Conservation (phyloP, 2,113 vertebrate genomes). For the Pipra filicauda region DNA sequence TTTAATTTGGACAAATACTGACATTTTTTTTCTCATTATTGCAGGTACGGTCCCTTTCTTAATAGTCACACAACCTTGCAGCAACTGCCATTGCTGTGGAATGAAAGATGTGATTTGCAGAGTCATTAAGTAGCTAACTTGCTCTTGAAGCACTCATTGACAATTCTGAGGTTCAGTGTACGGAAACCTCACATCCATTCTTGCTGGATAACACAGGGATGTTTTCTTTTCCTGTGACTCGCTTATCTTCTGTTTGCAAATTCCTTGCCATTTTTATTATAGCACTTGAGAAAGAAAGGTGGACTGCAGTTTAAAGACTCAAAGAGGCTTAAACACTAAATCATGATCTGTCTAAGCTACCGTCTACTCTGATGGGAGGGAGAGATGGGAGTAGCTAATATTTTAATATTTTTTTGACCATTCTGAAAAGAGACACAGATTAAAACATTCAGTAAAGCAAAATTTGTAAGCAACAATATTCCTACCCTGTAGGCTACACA, state of each 20-base stretch:
- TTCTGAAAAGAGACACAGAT: neutral
- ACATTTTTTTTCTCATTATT: neutral
- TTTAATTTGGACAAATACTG: neutral
- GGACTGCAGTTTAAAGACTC: neutral
- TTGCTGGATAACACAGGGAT: neutral
- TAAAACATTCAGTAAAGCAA: neutral
- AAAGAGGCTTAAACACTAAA: neutral
- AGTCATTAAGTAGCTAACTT: neutral
- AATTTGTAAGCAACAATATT: neutral
- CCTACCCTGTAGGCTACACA: fast-evolving
- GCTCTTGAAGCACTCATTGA: conserved; percentile 4
- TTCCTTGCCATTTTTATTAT: neutral
- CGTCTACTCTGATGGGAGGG: neutral
- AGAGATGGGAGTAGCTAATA: neutral
- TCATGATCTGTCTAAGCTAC: neutral
- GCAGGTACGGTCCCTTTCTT: neutral
- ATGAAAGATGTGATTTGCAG: neutral
- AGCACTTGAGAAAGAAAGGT: neutral
- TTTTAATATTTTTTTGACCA: neutral
- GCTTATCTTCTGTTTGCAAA: neutral
- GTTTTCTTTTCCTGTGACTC: neutral
- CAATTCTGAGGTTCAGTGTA: neutral
- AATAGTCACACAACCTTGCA: neutral
- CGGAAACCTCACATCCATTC: neutral
- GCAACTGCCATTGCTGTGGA: neutral